Evolutionary conservation across 2,888 invertebrate genomes (phyloP).

Genomic region (Netelia fuscicornis): DNA sequence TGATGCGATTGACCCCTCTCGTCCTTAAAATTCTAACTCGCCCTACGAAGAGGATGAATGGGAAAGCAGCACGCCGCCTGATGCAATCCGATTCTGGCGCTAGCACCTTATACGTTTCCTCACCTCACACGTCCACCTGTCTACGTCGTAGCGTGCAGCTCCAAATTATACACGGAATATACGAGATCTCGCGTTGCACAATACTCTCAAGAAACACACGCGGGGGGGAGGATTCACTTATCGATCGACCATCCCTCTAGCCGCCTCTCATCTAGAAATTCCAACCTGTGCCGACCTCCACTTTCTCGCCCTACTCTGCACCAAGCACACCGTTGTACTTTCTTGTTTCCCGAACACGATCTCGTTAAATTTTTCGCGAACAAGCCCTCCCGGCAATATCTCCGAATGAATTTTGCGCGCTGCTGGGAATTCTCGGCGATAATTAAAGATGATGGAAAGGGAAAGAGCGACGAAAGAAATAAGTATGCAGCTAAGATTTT

Average conservation of each 20-base stretch:
- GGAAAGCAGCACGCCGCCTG: slow-evolving; percentile 23
- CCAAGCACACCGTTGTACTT: neutral
- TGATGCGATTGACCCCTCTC: no score
- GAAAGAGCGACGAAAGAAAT: neutral
- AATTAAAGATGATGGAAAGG: slow-evolving; percentile 30
- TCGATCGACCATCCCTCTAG: slow-evolving; percentile 31
- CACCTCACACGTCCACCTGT: slow-evolving; percentile 14
- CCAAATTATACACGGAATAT: slow-evolving; percentile 27
- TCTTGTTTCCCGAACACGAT: neutral
- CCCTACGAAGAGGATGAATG: neutral
- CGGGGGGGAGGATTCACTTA: slow-evolving; percentile 10
- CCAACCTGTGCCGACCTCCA: slow-evolving; percentile 21
- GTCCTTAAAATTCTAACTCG: neutral
- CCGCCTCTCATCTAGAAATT: slow-evolving; percentile 25
- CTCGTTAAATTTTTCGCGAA: slow-evolving; percentile 49
- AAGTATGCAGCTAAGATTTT: slow-evolving; percentile 13
- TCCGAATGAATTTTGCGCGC: slow-evolving; percentile 25
- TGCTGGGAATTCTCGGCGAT: slow-evolving; percentile 3
- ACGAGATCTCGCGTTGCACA: slow-evolving; percentile 29
- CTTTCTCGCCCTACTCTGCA: neutral
- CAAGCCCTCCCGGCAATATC: slow-evolving; percentile 7
- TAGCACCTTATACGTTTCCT: slow-evolving; percentile 12
- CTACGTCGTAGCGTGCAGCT: neutral
- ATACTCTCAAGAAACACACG: slow-evolving; percentile 14
- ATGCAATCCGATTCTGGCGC: slow-evolving; percentile 29